Percentiles rank a stretch among this genome's conserved stretches.
phyloP scores from a whole-genome alignment of 2,113 vertebrate genomes.

The Pelecanus crispus region DNA sequence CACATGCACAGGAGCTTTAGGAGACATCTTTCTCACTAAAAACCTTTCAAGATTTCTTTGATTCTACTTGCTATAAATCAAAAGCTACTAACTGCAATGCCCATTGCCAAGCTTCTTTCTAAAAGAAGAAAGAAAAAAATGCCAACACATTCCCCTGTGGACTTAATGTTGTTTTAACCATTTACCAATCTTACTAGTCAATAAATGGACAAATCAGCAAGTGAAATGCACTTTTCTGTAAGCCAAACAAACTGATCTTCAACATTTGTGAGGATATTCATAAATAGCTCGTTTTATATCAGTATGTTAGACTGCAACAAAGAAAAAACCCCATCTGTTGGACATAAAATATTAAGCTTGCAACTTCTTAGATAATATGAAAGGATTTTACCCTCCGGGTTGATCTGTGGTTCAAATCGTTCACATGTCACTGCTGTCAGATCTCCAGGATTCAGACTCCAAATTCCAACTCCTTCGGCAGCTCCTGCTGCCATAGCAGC shows the following conservation, averaged over 20 bases:
- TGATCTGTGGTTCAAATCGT: conserved; percentile 90
- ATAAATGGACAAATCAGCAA: background rate
- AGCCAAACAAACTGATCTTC: background rate
- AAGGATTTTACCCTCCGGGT: conserved; percentile 80
- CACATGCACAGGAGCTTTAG: background rate
- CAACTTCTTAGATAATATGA: background rate
- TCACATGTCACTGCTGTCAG: conserved; percentile 83
- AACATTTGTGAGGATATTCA: background rate
- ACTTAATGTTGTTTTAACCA: background rate
- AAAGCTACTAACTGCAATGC: background rate
- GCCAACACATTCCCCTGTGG: background rate
- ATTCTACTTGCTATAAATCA: background rate
- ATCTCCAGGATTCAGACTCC: conserved; percentile 83
- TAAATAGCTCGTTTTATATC: background rate
- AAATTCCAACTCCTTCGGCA: conserved; percentile 90
- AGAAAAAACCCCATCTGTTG: accelerated
- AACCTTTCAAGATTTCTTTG: background rate
- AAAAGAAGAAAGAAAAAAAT: background rate
- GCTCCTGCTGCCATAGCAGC: conserved; percentile 96
- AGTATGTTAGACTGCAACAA: background rate
- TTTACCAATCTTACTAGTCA: background rate
- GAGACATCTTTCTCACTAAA: background rate
- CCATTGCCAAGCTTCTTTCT: background rate
- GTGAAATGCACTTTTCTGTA: background rate
- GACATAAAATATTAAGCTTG: background rate